Base-by-base conservation (phyloP, 2,888 invertebrate genomes). In the Spisula solida region DNA sequence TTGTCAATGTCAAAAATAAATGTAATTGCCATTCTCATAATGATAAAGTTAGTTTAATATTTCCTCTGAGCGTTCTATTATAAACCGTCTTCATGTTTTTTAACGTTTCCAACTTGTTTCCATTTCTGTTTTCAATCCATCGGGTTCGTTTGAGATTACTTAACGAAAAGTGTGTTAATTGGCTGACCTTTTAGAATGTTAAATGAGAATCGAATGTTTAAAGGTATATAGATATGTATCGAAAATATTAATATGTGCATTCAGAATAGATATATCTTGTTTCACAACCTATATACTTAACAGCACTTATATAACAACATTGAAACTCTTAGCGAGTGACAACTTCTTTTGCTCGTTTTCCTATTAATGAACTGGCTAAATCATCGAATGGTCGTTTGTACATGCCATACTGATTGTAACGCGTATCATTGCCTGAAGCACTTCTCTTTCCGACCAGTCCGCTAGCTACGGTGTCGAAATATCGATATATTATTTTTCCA, bases 391-490 rank as follows among this genome's bases (percentile, higher is more conserved):
- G 81, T 55, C 81, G 29, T 75, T 81, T 66, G 55, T 47, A 84
- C 75, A 78, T 78, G 16, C 70, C 48, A 20, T 51, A 31, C 8
- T 31, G 18, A 5, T 20, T 51, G 34, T 51, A 55, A 41, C 29
- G n/a, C n/a, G n/a, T 12, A 2, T 8, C 47, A 25, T 82, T 66
- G n/a, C 10, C 70, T 1, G 29, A 51, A 0, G n/a, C 10, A 18
- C 31, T 29, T 25, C 87, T 31, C 66, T 87, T 87, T 0, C 87
- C 82, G 12, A 87, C 82, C 51, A 87, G 56, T 47, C 87, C 78
- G 20, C 82, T 82, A 14, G 82, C 87, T 6, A 87, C 79, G 1
- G 75, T 83, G 60, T 87, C 87, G 55, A 87, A 87, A 78, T 83
- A 79, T 41, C 87, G 56, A 51, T 87, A 87, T 47, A 82, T 75